phyloP scores from a whole-genome alignment of 2,797 vertebrate species.

The Melanotaenia pygmaea region DNA sequence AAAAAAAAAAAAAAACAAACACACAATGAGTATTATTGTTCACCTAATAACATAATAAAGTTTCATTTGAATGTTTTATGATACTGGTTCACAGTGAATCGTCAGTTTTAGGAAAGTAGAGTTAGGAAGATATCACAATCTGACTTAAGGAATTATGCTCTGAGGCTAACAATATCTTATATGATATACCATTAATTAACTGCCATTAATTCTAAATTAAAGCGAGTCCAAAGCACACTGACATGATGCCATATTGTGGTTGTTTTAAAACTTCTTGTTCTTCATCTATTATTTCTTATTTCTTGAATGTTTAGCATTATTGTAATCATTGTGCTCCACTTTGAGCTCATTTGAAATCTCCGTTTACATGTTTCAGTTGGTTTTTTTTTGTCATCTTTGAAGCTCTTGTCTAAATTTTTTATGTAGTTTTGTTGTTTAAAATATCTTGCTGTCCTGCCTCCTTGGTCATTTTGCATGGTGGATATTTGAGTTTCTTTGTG shows the following conservation, averaged over 20 bases:
- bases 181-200: background rate
- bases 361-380: too few relatives aligned
- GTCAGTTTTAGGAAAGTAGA: background rate
- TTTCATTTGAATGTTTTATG: background rate
- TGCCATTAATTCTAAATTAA: background rate
- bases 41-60: background rate
- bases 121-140: background rate
- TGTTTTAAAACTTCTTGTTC: background rate
- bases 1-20: background rate
- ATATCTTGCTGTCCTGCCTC: background rate
- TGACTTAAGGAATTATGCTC: background rate
- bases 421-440: background rate
- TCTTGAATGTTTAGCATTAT: background rate
- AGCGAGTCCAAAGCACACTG: background rate
- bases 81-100: background rate
- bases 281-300: background rate
- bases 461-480: background rate
- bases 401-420: background rate
- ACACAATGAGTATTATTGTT: background rate
- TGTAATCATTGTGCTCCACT: background rate
- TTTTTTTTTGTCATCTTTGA: background rate
- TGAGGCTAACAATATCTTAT: background rate
- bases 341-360: background rate
- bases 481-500: background rate
- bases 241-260: background rate